Evolutionary conservation across 2,797 vertebrate species (phyloP).

Genomic region (Phalanger gymnotis): DNA sequence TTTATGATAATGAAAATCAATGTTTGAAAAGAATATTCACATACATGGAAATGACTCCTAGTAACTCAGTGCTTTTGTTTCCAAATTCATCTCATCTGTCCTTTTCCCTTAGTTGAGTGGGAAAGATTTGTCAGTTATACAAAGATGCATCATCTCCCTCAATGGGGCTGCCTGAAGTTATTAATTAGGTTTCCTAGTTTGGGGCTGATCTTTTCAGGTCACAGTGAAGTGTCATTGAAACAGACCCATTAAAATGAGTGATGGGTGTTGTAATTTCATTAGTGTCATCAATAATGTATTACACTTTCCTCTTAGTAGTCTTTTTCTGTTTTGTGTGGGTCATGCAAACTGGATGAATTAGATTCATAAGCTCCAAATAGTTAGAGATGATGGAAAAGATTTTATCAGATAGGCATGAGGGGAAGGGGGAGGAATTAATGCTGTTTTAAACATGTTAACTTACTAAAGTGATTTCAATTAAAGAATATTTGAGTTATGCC

Average conservation of each 20-base stretch:
- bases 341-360: slow-evolving; percentile 72
- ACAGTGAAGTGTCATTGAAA: slow-evolving; percentile 75
- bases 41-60: slow-evolving; percentile 57
- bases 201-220: slow-evolving; percentile 71
- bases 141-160: slow-evolving; percentile 73
- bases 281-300: slow-evolving; percentile 80
- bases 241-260: slow-evolving; percentile 81
- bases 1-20: slow-evolving; percentile 60
- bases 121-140: slow-evolving; percentile 65
- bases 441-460: slow-evolving; percentile 74
- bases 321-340: slow-evolving; percentile 70
- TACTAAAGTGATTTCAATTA: slow-evolving; percentile 77
- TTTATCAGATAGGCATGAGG: slow-evolving; percentile 73
- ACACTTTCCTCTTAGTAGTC: slow-evolving; percentile 76
- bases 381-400: slow-evolving; percentile 75
- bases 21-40: slow-evolving; percentile 58
- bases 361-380: slow-evolving; percentile 75
- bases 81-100: slow-evolving; percentile 62
- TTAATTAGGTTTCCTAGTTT: slow-evolving; percentile 79
- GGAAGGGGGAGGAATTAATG: slow-evolving; percentile 70
- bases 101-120: slow-evolving; percentile 66
- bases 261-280: slow-evolving; percentile 84
- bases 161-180: slow-evolving; percentile 67
- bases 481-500: slow-evolving; percentile 77
- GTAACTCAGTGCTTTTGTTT: slow-evolving; percentile 39